A percentile compares a stretch with the other conserved stretches of the same genome.
These are phyloP conservation scores for Neocrepidodera transversa DNA, from an alignment of 2,888 invertebrate genomes.

Conservation along the genomic window DNA sequence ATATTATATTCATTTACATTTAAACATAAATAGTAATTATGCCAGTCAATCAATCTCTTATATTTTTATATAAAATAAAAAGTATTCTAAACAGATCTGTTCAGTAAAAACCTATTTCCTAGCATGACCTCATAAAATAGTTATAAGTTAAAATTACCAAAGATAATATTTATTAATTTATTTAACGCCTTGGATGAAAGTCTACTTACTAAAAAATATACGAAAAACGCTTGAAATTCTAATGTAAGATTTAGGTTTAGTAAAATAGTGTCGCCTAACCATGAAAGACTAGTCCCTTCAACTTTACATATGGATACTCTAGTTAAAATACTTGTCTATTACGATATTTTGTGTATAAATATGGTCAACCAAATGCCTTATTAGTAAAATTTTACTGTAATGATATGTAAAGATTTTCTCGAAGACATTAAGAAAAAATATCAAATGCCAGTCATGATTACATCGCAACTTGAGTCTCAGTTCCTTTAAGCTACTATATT, in stretches of 20 bases:
- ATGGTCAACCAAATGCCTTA: constrained; percentile 51
- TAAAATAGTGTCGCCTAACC: constrained; percentile 42
- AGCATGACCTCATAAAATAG: constrained; percentile 48
- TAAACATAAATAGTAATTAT: not conserved
- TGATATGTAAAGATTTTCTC: constrained; percentile 44
- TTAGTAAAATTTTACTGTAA: constrained; percentile 44
- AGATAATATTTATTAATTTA: constrained; percentile 51
- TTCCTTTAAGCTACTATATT: constrained; percentile 52
- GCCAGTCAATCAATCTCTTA: constrained; percentile 20
- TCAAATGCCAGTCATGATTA: constrained; percentile 44
- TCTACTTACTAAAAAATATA: constrained; percentile 39
- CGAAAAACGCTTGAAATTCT: constrained; percentile 35
- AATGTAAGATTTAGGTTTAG: constrained; percentile 35
- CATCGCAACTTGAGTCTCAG: constrained; percentile 55
- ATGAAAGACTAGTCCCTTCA: constrained; percentile 47
- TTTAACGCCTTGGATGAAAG: constrained; percentile 38
- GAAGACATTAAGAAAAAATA: constrained; percentile 38
- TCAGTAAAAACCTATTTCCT: constrained; percentile 29
- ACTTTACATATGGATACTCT: constrained; percentile 45
- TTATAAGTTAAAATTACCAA: constrained; percentile 57
- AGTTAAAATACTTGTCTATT: constrained; percentile 42
- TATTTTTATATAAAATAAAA: constrained; percentile 12
- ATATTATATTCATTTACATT: not conserved
- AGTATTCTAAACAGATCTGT: constrained; percentile 48
- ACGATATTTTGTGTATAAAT: constrained; percentile 44